phyloP scores from a whole-genome alignment of 1,140 invertebrate genomes.

The Brachystomella parvula region DNA sequence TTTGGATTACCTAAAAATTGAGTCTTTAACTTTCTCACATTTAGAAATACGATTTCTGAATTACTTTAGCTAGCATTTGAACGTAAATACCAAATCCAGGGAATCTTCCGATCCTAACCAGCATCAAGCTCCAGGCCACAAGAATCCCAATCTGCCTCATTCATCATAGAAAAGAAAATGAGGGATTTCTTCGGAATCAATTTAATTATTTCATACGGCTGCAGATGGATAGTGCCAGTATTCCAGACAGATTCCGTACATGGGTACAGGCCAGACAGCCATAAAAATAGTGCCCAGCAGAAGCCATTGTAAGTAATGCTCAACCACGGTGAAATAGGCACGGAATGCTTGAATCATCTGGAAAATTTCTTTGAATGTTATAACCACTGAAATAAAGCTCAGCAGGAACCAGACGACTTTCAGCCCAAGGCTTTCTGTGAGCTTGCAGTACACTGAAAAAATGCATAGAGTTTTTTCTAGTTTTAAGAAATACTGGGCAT shows the following conservation, averaged over 20 bases:
- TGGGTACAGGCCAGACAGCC: background rate
- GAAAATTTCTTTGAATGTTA: constrained; percentile 54
- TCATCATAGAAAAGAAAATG: background rate
- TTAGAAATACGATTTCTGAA: background rate
- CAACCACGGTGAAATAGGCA: constrained; percentile 66
- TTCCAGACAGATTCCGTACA: background rate
- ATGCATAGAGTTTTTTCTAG: too few relatives aligned
- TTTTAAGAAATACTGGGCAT: background rate
- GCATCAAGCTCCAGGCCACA: constrained; percentile 66
- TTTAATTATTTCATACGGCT: constrained; percentile 17
- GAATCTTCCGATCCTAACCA: constrained; percentile 74
- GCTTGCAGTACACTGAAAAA: background rate
- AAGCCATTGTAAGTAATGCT: constrained; percentile 70
- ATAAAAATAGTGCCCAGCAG: constrained; percentile 55
- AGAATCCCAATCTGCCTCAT: constrained; percentile 54
- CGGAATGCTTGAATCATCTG: constrained; percentile 58
- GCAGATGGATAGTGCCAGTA: constrained; percentile 16
- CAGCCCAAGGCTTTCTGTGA: background rate
- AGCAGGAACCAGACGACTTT: constrained; percentile 14
- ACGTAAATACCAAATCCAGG: constrained; percentile 73
- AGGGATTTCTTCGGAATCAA: background rate
- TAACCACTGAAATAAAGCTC: constrained; percentile 21
- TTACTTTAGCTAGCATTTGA: constrained; percentile 68
- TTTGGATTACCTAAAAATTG: constrained; percentile 51
- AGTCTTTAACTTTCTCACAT: background rate